These are phyloP conservation scores for Chelonoidis abingdonii DNA, from an alignment of 2,113 vertebrate genomes.

Conservation along the genomic window DNA sequence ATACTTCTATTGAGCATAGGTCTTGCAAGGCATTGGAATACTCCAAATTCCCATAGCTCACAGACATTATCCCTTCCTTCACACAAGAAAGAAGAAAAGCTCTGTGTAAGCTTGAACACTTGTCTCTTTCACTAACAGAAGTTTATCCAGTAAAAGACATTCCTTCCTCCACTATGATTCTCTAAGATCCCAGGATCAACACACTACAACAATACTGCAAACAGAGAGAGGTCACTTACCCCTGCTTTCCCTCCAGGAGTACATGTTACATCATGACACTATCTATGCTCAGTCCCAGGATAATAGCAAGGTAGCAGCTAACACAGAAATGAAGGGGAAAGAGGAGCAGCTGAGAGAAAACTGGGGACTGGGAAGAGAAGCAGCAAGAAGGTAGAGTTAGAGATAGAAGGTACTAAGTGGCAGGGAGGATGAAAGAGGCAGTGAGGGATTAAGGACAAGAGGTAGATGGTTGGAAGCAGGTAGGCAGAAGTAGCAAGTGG, in stretches of 20 bases:
- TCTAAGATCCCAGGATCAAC: neutral
- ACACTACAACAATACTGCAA: neutral
- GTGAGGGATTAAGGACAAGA: neutral
- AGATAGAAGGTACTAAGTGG: neutral
- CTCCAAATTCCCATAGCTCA: neutral
- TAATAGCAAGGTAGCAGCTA: neutral
- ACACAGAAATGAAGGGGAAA: neutral
- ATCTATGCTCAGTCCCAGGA: neutral
- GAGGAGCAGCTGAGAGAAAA: neutral
- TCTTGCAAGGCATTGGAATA: neutral
- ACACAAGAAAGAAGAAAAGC: neutral
- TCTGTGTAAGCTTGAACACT: neutral
- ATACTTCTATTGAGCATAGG: neutral
- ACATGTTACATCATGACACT: constrained; percentile 12
- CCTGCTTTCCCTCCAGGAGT: constrained; percentile 4
- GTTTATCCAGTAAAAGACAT: neutral
- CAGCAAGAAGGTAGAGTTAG: neutral
- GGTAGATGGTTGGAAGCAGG: neutral
- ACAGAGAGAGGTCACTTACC: neutral
- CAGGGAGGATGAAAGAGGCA: neutral
- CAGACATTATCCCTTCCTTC: neutral
- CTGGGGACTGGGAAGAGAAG: neutral
- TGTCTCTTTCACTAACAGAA: neutral
- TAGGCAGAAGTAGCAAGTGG: neutral
- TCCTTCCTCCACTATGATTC: neutral